These are phyloP conservation scores for Leucoraja erinaceus DNA, from an alignment of 2,113 vertebrate genomes.

Conservation along the genomic window DNA sequence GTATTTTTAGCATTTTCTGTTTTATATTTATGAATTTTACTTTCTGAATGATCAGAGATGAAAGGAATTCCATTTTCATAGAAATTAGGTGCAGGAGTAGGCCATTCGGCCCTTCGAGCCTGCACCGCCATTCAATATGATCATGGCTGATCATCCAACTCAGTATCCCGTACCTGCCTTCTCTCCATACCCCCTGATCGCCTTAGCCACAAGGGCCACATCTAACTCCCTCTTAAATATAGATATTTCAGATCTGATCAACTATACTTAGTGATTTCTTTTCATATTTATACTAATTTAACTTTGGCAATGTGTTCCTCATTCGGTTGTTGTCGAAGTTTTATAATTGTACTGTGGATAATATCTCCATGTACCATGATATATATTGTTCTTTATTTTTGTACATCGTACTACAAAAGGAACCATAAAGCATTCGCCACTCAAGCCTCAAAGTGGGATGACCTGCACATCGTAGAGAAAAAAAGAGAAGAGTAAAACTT, in stretches of 20 bases:
- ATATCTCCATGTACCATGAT: not conserved
- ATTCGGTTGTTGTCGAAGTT: not conserved
- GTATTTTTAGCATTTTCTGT: no score
- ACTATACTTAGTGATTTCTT: not conserved
- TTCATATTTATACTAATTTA: not conserved
- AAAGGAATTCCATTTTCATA: not conserved
- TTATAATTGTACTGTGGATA: not conserved
- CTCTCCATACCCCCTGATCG: no score
- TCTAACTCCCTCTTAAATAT: no score
- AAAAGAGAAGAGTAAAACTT: slow-evolving; percentile 9
- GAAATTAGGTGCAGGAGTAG: no score
- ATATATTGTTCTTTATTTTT: not conserved
- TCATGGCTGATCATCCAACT: no score
- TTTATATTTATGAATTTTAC: not conserved
- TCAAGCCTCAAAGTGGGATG: slow-evolving; percentile 7
- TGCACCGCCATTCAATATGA: no score
- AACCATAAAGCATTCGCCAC: not conserved
- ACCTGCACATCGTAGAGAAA: not conserved
- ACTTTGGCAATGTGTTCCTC: not conserved
- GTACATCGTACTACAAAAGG: not conserved
- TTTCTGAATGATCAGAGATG: slow-evolving; percentile 7
- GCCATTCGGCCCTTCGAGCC: no score
- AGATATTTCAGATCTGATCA: not conserved
- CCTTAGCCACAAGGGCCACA: no score
- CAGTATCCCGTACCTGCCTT: no score